These are phyloP conservation scores for Drosophila ohnishii DNA, from an alignment of 1,140 invertebrate genomes.

Conservation along the genomic window DNA sequence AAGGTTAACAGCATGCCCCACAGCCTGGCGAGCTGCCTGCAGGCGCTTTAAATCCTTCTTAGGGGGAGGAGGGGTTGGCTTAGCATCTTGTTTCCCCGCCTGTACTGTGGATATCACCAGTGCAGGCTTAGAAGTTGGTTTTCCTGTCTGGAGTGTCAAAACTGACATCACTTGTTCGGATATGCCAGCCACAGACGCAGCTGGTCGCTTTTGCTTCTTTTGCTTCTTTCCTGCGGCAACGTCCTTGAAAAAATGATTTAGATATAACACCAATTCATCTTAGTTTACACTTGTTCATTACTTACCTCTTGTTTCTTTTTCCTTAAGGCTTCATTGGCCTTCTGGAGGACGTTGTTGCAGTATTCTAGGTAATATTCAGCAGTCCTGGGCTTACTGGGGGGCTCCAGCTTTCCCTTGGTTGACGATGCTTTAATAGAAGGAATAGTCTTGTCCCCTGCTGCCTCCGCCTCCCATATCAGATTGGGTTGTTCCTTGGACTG, in stretches of 20 bases:
- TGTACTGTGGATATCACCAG: neutral
- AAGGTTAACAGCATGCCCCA: slow-evolving; percentile 47
- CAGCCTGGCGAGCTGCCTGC: slow-evolving; percentile 52
- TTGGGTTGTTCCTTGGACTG: no score
- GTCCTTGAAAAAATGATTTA: slow-evolving; percentile 14
- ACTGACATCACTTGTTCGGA: neutral
- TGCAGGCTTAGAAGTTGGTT: neutral
- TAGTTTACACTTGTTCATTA: neutral
- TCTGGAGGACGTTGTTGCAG: slow-evolving; percentile 45
- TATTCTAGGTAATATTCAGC: slow-evolving; percentile 45
- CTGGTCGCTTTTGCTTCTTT: neutral
- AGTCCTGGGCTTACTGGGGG: slow-evolving; percentile 9
- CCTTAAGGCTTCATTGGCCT: slow-evolving; percentile 51
- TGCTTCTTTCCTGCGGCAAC: slow-evolving; percentile 15
- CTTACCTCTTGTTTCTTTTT: slow-evolving; percentile 52
- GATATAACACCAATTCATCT: neutral
- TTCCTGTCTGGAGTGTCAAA: no score
- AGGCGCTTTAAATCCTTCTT: slow-evolving; percentile 60
- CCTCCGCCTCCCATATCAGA: neutral
- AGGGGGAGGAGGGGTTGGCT: neutral
- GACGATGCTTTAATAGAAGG: neutral
- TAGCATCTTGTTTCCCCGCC: neutral
- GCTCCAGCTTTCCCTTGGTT: neutral
- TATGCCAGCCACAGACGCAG: neutral
- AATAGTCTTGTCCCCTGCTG: neutral